Conservation (phyloP, 1,140 invertebrate species). For the Sycophaga agraensis region DNA sequence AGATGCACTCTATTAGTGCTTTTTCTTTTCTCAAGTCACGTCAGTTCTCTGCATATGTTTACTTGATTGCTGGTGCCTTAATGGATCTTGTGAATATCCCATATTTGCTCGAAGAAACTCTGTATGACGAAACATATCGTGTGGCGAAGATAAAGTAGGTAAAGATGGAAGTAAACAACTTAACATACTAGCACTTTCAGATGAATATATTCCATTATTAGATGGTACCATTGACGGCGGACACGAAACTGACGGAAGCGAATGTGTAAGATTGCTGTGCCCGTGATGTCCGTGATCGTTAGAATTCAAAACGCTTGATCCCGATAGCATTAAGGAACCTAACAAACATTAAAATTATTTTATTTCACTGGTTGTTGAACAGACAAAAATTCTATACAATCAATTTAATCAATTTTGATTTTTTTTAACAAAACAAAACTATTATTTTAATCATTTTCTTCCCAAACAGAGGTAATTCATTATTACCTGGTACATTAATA, state of each 20-base stretch:
- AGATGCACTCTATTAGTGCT: background rate
- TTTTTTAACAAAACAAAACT: background rate
- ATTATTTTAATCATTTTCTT: background rate
- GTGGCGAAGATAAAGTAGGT: constrained; percentile 39
- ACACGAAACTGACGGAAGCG: constrained; percentile 6
- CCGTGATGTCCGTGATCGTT: constrained; percentile 30
- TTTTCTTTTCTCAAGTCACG: constrained; percentile 31
- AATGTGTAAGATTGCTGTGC: constrained; percentile 18
- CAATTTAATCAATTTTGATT: background rate
- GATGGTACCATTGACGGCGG: constrained; percentile 33
- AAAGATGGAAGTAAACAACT: constrained; percentile 42
- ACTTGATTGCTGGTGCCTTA: constrained; percentile 34
- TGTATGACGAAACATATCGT: constrained; percentile 44
- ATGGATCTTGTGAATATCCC: constrained; percentile 40
- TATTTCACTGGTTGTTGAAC: background rate
- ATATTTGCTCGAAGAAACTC: constrained; percentile 46
- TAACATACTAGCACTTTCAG: constrained; percentile 43
- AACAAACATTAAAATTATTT: too few relatives aligned
- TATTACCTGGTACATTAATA: constrained; percentile 42
- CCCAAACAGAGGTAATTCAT: too few relatives aligned
- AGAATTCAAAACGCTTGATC: constrained; percentile 30
- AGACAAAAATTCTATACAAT: background rate
- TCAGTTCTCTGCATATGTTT: constrained; percentile 43
- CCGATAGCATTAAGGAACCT: constrained; percentile 25
- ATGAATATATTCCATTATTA: constrained; percentile 41